Percentiles rank a stretch among this genome's conserved stretches.
Evolutionary conservation across 2,797 vertebrate genomes (phyloP).

Genomic region (Carcharodon carcharias): DNA sequence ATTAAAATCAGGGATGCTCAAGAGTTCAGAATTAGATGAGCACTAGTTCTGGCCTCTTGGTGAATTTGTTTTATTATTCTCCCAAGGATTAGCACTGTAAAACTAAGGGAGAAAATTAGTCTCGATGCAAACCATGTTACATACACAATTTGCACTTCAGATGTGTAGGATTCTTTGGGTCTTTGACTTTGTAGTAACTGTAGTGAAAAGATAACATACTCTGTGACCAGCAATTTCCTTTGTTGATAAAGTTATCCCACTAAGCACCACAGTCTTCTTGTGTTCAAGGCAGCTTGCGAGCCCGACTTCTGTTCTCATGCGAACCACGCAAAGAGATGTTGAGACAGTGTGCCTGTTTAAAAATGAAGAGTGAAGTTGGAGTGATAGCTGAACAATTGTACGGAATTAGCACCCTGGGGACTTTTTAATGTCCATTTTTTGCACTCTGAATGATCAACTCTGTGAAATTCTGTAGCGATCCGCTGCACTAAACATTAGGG

Average conservation of each 20-base stretch:
- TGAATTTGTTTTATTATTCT: background rate
- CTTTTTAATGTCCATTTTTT: background rate
- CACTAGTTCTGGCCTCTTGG: background rate
- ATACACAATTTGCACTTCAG: background rate
- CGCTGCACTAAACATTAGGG: too few species aligned
- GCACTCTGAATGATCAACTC: background rate
- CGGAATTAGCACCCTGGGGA: background rate
- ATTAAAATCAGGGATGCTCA: background rate
- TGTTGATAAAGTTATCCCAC: background rate
- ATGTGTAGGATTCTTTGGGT: background rate
- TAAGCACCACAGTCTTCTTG: background rate
- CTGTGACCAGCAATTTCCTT: background rate
- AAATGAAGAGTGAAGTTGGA: background rate
- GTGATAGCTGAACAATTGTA: background rate
- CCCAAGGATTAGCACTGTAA: background rate
- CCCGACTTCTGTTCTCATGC: background rate
- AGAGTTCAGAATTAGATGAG: background rate
- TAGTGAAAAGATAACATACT: background rate
- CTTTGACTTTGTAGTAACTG: background rate
- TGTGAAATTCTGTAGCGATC: too few species aligned
- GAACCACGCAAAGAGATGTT: background rate
- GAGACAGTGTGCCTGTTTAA: background rate
- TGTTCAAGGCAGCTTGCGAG: background rate
- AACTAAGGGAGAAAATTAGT: background rate
- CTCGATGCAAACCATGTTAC: background rate